Conservation (phyloP, 2,888 invertebrate species). For the Lagria hirta region DNA sequence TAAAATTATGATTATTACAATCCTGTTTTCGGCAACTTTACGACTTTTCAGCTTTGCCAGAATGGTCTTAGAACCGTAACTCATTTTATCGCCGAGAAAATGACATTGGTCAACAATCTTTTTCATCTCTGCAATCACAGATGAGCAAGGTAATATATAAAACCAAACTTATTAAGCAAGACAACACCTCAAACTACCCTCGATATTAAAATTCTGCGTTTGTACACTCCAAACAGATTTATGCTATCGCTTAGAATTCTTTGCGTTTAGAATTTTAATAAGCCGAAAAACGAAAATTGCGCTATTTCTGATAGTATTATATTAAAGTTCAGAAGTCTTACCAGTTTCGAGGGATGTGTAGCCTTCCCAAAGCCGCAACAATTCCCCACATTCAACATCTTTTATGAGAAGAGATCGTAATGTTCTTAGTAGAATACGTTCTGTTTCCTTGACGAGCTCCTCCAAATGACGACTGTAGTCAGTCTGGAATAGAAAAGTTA, state of each 20-base stretch:
- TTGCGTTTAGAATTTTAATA: slow-evolving; percentile 29
- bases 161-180: no score
- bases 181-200: no score
- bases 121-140: no score
- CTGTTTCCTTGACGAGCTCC: slow-evolving; percentile 62
- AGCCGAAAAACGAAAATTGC: slow-evolving; percentile 8
- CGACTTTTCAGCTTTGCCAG: no score
- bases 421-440: slow-evolving; percentile 57
- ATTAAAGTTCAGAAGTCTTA: slow-evolving; percentile 26
- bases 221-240: slow-evolving; percentile 28
- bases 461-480: slow-evolving; percentile 75
- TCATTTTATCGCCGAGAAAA: no score
- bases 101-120: no score
- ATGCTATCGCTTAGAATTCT: slow-evolving; percentile 33
- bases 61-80: no score
- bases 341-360: slow-evolving; percentile 35
- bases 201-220: slow-evolving; percentile 23
- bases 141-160: no score
- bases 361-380: slow-evolving; percentile 49
- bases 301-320: slow-evolving; percentile 13
- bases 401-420: slow-evolving; percentile 54
- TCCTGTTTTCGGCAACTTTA: no score
- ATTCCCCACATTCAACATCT: slow-evolving; percentile 30
- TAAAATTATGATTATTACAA: no score
- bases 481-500: slow-evolving; percentile 52